A percentile compares a stretch with the other conserved stretches of the same genome.
These are phyloP conservation scores for Melitaea cinxia DNA, from an alignment of 1,140 invertebrate species.

Conservation along the genomic window DNA sequence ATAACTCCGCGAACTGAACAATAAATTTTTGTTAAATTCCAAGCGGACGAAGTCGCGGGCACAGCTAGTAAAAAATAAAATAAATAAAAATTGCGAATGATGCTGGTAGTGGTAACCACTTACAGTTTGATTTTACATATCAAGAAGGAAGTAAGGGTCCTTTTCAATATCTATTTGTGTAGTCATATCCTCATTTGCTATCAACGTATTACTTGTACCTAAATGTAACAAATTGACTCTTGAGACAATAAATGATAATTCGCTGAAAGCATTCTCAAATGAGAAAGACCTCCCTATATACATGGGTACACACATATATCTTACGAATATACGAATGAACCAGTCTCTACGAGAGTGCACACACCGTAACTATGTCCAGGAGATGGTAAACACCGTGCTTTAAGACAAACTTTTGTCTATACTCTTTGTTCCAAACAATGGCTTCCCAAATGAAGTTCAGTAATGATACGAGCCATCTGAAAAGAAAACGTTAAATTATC, in stretches of 20 bases:
- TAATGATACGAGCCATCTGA: conserved; percentile 59
- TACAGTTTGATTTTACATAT: neutral
- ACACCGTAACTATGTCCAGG: conserved; percentile 65
- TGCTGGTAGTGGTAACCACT: neutral
- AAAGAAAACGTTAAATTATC: conserved; percentile 18
- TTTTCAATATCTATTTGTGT: neutral
- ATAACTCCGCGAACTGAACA: no score
- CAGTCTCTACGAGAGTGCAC: no score
- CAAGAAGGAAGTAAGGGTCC: neutral
- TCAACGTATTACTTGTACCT: neutral
- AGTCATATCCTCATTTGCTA: neutral
- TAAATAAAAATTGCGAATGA: no score
- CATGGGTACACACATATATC: no score
- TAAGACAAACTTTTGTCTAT: conserved; percentile 51
- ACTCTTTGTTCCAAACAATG: conserved; percentile 59
- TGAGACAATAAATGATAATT: neutral
- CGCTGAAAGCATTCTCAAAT: neutral
- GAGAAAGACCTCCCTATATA: neutral
- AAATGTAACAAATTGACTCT: neutral
- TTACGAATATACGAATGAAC: no score
- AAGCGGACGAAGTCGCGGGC: no score
- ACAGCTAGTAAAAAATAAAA: no score
- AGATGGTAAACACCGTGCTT: conserved; percentile 64
- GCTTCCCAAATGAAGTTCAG: conserved; percentile 69
- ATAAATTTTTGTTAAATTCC: no score